These are phyloP conservation scores for Rhagophthalmus giganteus DNA, from an alignment of 2,888 invertebrate genomes.

Conservation along the genomic window DNA sequence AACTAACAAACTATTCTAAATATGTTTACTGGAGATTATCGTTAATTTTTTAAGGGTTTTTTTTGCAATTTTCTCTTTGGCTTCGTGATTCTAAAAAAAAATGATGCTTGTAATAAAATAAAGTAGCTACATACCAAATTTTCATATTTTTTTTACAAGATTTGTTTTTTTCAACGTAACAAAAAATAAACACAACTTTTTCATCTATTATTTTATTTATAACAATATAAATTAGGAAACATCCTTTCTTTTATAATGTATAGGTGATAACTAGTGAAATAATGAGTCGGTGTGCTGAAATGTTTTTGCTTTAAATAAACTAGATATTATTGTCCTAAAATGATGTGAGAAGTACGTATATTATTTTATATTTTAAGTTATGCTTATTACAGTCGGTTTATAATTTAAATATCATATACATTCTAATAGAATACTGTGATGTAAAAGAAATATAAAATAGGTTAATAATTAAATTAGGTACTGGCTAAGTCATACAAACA, in stretches of 20 bases:
- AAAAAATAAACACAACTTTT: background rate
- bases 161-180: background rate
- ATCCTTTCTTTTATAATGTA: conserved; percentile 30
- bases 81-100: no score
- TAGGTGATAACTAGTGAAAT: conserved; percentile 22
- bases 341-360: conserved; percentile 16
- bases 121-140: no score
- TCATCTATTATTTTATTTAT: conserved; percentile 25
- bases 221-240: conserved; percentile 38
- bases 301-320: conserved; percentile 7
- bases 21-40: no score
- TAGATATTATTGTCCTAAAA: conserved; percentile 16
- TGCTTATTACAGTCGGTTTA: conserved; percentile 35
- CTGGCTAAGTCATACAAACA: conserved; percentile 47
- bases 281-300: conserved; percentile 13
- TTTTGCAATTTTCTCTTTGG: background rate
- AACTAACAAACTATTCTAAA: no score
- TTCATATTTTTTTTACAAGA: background rate
- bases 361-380: no score
- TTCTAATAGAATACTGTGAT: conserved; percentile 48
- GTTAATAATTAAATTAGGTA: conserved; percentile 47
- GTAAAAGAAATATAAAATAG: conserved; percentile 44
- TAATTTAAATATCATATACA: conserved; percentile 37
- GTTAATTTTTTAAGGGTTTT: no score
- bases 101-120: no score